Conservation (phyloP, 2,797 vertebrate species). For the Phataginus tricuspis region DNA sequence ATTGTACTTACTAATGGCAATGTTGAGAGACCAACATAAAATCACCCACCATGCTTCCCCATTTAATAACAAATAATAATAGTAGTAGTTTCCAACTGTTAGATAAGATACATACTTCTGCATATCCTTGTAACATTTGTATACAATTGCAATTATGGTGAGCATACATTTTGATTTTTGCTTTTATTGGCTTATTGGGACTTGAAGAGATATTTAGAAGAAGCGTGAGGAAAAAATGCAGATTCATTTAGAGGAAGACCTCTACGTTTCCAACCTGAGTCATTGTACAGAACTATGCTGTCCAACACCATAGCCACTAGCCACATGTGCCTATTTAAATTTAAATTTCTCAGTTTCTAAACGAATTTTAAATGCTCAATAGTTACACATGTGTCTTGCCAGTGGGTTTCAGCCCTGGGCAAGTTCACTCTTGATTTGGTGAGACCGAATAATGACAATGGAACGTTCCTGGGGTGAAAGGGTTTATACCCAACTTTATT, state of each 20-base stretch:
- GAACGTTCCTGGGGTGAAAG: too few relatives aligned
- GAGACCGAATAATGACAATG: too few relatives aligned
- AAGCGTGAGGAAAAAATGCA: neutral
- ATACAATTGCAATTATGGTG: neutral
- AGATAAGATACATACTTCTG: neutral
- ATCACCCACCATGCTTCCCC: neutral
- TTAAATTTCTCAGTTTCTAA: neutral
- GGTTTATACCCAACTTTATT: too few relatives aligned
- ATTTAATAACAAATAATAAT: constrained; percentile 1
- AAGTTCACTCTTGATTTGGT: too few relatives aligned
- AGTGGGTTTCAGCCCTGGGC: too few relatives aligned
- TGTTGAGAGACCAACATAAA: constrained; percentile 32
- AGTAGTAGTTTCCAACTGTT: neutral
- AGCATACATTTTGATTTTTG: constrained; percentile 5
- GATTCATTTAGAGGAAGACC: neutral
- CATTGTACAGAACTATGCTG: neutral
- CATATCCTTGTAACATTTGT: neutral
- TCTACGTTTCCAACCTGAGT: neutral
- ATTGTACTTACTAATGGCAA: neutral
- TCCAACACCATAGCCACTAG: neutral
- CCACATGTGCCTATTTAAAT: neutral
- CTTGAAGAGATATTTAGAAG: neutral
- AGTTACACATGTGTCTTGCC: neutral
- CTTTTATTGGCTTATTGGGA: constrained; percentile 31
- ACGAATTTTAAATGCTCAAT: neutral